Percentiles rank a stretch among this genome's conserved stretches.
These are phyloP conservation scores for Clamator glandarius DNA, from an alignment of 2,797 vertebrate genomes.

Conservation along the genomic window DNA sequence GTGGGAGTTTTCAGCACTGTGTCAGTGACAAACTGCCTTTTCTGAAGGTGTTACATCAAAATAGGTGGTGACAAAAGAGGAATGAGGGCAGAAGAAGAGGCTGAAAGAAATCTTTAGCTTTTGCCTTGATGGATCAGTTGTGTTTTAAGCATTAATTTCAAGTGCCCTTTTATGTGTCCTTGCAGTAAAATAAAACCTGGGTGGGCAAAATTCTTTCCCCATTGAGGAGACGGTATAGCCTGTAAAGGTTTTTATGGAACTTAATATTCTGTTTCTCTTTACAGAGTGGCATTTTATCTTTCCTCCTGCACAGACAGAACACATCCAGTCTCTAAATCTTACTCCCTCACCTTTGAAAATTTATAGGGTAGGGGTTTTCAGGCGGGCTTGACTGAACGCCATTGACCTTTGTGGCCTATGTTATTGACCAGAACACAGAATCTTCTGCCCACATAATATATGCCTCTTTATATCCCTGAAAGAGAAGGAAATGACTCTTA, in stretches of 20 bases:
- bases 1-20: neutral
- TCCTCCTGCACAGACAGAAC: conserved; percentile 45
- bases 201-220: conserved; percentile 72
- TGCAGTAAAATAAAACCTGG: conserved; percentile 64
- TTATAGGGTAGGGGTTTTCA: conserved; percentile 72
- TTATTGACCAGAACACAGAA: conserved; percentile 77
- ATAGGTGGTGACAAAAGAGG: neutral
- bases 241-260: conserved; percentile 68
- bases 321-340: conserved; percentile 69
- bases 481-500: conserved; percentile 75
- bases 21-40: neutral
- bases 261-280: conserved; percentile 63
- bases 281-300: conserved; percentile 57
- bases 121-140: conserved; percentile 1
- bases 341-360: conserved; percentile 75
- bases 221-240: conserved; percentile 7
- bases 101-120: conserved; percentile 10
- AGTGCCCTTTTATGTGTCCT: conserved; percentile 36
- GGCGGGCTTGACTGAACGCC: conserved; percentile 68
- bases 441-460: conserved; percentile 71
- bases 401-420: conserved; percentile 75
- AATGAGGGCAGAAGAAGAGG: neutral
- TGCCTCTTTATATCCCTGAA: conserved; percentile 69
- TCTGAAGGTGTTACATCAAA: conserved; percentile 10
- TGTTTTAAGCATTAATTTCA: conserved; percentile 46